phyloP scores from a whole-genome alignment of 30 jellyfish, hydroid and myxozoan species.

The Clytia hemisphaerica region DNA sequence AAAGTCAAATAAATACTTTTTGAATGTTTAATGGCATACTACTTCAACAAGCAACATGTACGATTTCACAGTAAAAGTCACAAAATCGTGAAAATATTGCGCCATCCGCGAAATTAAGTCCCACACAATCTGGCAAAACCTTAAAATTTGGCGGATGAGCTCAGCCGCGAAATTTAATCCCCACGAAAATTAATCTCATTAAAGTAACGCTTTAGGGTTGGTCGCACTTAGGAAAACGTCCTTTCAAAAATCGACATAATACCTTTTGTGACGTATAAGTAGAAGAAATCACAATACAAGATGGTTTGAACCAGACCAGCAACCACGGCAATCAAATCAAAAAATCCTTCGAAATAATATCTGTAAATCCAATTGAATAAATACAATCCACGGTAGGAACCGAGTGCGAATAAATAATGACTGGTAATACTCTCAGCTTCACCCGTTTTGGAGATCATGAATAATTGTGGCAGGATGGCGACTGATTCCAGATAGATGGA shows the following conservation, averaged over 20 bases:
- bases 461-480: constrained; percentile 92
- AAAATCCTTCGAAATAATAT: constrained; percentile 79
- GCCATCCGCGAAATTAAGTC: too few relatives aligned
- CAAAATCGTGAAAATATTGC: too few relatives aligned
- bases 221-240: too few relatives aligned
- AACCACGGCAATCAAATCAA: constrained; percentile 94
- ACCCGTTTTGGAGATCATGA: constrained; percentile 96
- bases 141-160: too few relatives aligned
- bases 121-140: not conserved
- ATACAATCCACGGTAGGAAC: constrained; percentile 92
- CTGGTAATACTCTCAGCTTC: constrained; percentile 98
- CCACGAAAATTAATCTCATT: too few relatives aligned
- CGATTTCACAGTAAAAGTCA: too few relatives aligned
- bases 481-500: constrained; percentile 98
- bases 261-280: constrained; percentile 96
- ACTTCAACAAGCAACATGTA: too few relatives aligned
- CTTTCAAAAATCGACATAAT: too few relatives aligned
- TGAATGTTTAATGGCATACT: too few relatives aligned
- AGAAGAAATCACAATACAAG: constrained; percentile 91
- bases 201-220: not conserved
- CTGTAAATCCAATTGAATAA: constrained; percentile 92
- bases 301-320: constrained; percentile 98
- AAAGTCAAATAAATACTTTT: too few relatives aligned
- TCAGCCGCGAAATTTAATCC: too few relatives aligned
- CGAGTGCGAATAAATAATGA: constrained; percentile 94